Conservation (phyloP, 2,113 vertebrate genomes). For the Piliocolobus tephrosceles region DNA sequence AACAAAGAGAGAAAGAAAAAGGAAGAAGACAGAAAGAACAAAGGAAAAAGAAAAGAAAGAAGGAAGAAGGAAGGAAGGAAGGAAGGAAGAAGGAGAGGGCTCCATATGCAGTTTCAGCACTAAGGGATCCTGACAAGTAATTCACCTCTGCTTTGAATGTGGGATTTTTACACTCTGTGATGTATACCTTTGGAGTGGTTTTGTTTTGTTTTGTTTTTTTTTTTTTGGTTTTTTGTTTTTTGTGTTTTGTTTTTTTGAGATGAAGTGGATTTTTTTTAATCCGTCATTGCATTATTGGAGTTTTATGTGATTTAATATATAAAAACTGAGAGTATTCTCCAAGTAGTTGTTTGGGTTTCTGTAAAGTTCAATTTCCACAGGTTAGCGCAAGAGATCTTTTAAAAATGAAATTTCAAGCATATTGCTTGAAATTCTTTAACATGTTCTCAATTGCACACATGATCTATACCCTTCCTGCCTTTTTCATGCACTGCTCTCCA, state of each 20-base stretch:
- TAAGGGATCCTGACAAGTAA: not conserved
- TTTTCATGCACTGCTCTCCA: not conserved
- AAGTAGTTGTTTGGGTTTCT: not conserved
- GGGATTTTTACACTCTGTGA: not conserved
- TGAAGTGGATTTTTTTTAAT: not conserved
- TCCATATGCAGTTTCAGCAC: not conserved
- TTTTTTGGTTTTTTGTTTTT: too few relatives aligned
- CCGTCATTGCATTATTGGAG: not conserved
- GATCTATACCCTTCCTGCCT: not conserved
- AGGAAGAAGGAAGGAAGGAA: too few relatives aligned
- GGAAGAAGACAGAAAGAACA: accelerated
- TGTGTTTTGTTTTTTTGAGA: not conserved
- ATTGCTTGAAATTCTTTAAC: not conserved
- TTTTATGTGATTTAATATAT: not conserved
- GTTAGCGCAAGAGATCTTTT: not conserved
- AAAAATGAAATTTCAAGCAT: not conserved
- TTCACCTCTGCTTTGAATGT: not conserved
- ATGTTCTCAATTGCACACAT: not conserved
- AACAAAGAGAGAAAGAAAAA: too few relatives aligned
- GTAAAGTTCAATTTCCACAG: slow-evolving; percentile 24
- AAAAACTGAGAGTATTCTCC: not conserved
- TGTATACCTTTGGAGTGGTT: not conserved
- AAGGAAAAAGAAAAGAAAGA: too few relatives aligned
- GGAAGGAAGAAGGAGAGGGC: accelerated
- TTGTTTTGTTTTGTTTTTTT: not conserved